A percentile compares a stretch with the other conserved stretches of the same genome.
phyloP scores from a whole-genome alignment of 2,888 invertebrate species.

The Drosophila testacea region DNA sequence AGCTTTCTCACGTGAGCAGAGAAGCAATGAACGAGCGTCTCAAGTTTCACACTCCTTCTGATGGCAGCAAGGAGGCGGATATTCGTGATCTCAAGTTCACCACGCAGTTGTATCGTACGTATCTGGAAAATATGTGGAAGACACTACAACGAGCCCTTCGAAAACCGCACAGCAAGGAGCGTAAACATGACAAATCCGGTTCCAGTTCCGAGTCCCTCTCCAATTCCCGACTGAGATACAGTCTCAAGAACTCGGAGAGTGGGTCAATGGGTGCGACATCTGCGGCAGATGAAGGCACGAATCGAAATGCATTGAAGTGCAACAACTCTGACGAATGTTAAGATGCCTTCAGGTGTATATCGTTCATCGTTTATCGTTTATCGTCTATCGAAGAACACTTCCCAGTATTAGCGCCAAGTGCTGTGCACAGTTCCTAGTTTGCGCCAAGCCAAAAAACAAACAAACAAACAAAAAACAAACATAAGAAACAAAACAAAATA shows the following conservation, averaged over 20 bases:
- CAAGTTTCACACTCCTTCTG: constrained; percentile 68
- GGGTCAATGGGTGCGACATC: neutral
- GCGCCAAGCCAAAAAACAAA: constrained; percentile 29
- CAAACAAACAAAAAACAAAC: constrained; percentile 3
- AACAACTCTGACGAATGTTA: constrained; percentile 16
- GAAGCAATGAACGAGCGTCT: constrained; percentile 61
- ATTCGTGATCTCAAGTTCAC: constrained; percentile 72
- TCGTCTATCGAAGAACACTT: neutral
- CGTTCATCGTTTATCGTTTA: neutral
- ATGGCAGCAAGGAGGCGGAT: constrained; percentile 46
- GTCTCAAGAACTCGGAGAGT: constrained; percentile 42
- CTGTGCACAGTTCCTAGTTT: constrained; percentile 26
- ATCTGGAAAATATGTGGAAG: constrained; percentile 65
- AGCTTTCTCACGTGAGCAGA: constrained; percentile 57
- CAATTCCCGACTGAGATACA: constrained; percentile 25
- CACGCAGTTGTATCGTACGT: constrained; percentile 73
- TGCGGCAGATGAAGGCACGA: neutral
- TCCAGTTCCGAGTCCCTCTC: neutral
- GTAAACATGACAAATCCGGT: constrained; percentile 3
- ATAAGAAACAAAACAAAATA: constrained; percentile 6
- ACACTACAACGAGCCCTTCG: constrained; percentile 44
- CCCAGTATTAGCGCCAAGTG: constrained; percentile 54
- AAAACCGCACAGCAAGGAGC: constrained; percentile 39
- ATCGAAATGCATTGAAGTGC: neutral
- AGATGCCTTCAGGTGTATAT: neutral